Evolutionary conservation across 2,113 vertebrate species (phyloP), one percentile per base, ranked within the genome.

Genomic region (Ochotona curzoniae): DNA sequence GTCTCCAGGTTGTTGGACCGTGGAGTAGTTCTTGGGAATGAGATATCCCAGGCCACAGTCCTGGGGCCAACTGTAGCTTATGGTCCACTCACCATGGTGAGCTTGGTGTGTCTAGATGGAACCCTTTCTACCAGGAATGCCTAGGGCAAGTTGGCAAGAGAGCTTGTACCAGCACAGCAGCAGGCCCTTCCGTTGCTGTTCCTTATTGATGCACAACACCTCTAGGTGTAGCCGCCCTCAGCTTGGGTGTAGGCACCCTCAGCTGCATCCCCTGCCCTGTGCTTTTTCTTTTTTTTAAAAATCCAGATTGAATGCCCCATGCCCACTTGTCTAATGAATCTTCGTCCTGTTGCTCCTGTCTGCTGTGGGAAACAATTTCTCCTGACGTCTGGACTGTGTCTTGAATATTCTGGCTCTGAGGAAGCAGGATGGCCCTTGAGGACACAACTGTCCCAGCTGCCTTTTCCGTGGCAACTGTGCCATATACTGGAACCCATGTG

Each of bases 391-490:
- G 6, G 38, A 51, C 7, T 69, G 10, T 20, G 71, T 15, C 13
- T 21, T 30, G 63, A 15, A 49, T 49, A 51, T 4, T 7, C 57
- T 1, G 2, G 5, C 30, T 78, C 32, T 60, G 2, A 71, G 81
- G 5, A 23, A 54, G 12, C 1, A 1, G 7, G 1, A 12, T 64
- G 35, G 44, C 7, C 4, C 61, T 2, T 1, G 18, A 47, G 30
- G 67, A 93, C 7, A 28, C 14, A 32, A 6, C 20, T 23, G 18
- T 44, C 14, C 32, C 18, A 2, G 25, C 25, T 17, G 17, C 44
- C 64, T 67, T 73, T 47, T 49, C 28, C 12, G 5, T n/a, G 51
- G 2, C 26, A n/a, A 20, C 63, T 80, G 57, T 21, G 9, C 4
- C 38, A 6, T 15, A 1, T 66, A n/a, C 10, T 14, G 2, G 21